These are phyloP conservation scores for Chunga burmeisteri DNA, from an alignment of 2,113 vertebrate genomes.

Conservation along the genomic window DNA sequence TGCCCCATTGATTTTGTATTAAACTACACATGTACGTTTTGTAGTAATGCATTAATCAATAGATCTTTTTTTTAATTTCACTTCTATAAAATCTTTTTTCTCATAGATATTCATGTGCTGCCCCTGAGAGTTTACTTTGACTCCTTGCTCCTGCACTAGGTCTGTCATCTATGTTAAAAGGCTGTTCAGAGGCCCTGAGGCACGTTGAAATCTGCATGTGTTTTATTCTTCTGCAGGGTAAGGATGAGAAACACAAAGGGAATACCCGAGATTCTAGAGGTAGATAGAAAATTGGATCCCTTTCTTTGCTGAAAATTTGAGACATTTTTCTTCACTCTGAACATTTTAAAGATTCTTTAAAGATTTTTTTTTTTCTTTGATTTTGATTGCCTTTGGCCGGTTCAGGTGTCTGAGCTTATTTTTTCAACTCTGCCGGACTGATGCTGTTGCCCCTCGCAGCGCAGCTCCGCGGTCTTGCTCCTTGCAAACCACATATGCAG, in stretches of 20 bases:
- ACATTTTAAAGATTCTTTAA: neutral
- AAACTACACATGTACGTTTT: neutral
- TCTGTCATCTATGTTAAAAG: neutral
- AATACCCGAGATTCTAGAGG: neutral
- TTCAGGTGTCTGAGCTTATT: neutral
- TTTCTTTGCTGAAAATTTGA: neutral
- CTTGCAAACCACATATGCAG: neutral
- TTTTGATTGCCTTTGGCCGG: neutral
- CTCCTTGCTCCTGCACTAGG: neutral
- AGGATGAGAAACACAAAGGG: neutral
- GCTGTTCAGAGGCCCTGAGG: neutral
- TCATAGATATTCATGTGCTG: fast-evolving
- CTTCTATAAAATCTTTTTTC: neutral
- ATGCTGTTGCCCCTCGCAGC: neutral
- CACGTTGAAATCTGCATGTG: neutral
- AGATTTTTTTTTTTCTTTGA: neutral
- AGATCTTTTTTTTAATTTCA: neutral
- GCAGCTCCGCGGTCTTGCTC: neutral
- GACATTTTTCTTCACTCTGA: neutral
- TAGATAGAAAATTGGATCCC: neutral
- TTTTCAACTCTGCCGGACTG: neutral
- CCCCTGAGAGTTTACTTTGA: neutral
- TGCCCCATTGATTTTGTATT: neutral
- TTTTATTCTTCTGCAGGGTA: neutral
- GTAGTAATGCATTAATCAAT: neutral